Percentiles rank a stretch among this genome's conserved stretches.
Evolutionary conservation across 2,797 vertebrate genomes (phyloP).

Genomic region (Remorina albescens): DNA sequence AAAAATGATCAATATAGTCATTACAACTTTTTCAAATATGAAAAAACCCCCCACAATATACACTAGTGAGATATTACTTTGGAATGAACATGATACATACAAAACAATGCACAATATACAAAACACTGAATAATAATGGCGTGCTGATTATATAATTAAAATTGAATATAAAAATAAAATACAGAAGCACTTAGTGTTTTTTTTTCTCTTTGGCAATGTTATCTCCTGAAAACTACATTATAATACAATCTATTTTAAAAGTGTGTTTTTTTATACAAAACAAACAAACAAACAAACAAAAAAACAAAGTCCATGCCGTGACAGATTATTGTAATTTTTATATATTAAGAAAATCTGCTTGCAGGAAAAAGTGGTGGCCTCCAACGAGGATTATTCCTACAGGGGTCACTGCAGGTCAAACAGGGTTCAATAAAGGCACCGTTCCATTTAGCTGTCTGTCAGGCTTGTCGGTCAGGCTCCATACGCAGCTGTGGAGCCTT

Average conservation of each 20-base stretch:
- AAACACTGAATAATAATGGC: background rate
- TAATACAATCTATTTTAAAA: background rate
- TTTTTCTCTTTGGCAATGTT: no score
- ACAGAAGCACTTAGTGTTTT: background rate
- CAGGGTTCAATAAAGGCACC: no score
- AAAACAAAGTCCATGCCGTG: no score
- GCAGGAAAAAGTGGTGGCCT: no score
- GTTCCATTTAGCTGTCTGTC: background rate
- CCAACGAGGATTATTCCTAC: no score
- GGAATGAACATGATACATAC: background rate
- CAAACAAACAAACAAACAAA: no score
- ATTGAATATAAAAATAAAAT: background rate
- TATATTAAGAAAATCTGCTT: no score
- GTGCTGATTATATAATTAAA: background rate
- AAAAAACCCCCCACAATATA: background rate
- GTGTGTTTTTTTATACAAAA: no score
- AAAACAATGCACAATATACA: background rate
- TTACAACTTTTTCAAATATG: conserved; percentile 6
- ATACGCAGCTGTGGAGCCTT: background rate
- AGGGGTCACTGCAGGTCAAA: no score
- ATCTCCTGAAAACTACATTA: background rate
- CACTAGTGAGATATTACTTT: background rate
- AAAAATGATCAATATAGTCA: background rate
- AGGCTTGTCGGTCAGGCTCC: background rate
- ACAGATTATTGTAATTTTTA: no score